Evolutionary conservation across 2,888 invertebrate species (phyloP), one percentile per base, ranked within the genome.

Genomic region (Macroteleia sp.): DNA sequence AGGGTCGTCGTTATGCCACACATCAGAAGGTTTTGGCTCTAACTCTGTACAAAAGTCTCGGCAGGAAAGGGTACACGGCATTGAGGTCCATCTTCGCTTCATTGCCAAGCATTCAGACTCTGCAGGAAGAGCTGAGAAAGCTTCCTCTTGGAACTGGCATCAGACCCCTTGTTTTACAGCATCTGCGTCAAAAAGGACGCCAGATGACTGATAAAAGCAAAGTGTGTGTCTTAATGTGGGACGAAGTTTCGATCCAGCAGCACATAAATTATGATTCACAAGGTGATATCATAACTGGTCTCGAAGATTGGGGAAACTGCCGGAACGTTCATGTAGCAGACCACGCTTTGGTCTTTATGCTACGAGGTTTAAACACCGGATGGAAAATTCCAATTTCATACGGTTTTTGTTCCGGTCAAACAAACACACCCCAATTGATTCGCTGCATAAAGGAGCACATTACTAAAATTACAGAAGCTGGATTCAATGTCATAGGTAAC

Each of bases 331-430:
- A n/a, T n/a, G n/a, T n/a, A n/a, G 66, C 39, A 8, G 77, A 80
- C 42, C 80, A 77, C 50, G 66, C 50, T 6, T 10, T 32, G 6
- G 25, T 25, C 2, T 32, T 32, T 10, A 32, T 32, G 32, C 6
- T 32, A 10, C 32, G 32, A 19, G 70, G 70, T 10, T 28, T 74
- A 1, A 19, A 56, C 10, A 52, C 17, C 8, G 56, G 61, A 12
- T 70, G 70, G 66, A 70, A 70, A 25, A 56, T 79, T 14, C 78
- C 78, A 3, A 9, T 71, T 19, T 52, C 41, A 10, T 79, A 56
- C 17, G 20, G 28, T 17, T 70, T 79, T 62, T 71, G 70, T 17
- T 10, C 6, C 5, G 28, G 16, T 4, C 70, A 70, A 62, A 75
- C 71, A 4, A 70, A 28, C 3, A 48, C 48, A 2, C 1, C 17